Evolutionary conservation across 2,888 invertebrate genomes (phyloP), one percentile per base, ranked within the genome.

Genomic region (Mimachlamys varia): DNA sequence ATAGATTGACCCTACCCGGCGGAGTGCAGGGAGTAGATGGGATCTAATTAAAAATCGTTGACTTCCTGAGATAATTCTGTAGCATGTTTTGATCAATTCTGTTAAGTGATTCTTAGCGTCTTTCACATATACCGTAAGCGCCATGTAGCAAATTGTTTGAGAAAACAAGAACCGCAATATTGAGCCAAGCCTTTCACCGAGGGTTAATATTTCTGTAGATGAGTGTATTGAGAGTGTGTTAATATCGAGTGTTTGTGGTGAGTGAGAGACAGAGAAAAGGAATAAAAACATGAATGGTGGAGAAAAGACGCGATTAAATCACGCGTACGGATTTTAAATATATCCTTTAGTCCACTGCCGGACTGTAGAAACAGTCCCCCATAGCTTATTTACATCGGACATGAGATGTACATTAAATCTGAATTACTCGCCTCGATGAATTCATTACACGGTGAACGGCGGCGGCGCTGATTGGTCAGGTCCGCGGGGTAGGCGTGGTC

Each of bases 381-480:
- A 76, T 76, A 76, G 76, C 76, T 76, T 76, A 76, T 76, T 76
- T 76, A 76, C 76, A 76, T 76, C 76, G 76, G 27, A 76, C 76
- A 76, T 22, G 76, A 76, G 76, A 76, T 76, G 33, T 76, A 76
- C 76, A 76, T 76, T 76, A 76, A 76, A 76, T 76, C 76, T 27
- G 76, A 76, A 76, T 76, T 76, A 76, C 7, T 76, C 76, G 76
- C 76, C 33, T 76, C 76, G 33, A 76, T 76, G 76, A 76, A 27
- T 76, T 76, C 27, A 76, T 76, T 76, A 33, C 76, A 76, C 76
- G 76, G 76, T 76, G 76, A 76, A 33, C 76, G 76, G 13, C 62
- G 33, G 22, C 76, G 33, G 13, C 76, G 76, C 12, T 76, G 76
- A 76, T 76, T 76, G 76, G 76, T 76, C 33, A 12, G 0, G 19